Percentiles rank a stretch among this genome's conserved stretches.
phyloP scores from a whole-genome alignment of 1,140 invertebrate species.

The Drosophila ercepeae region DNA sequence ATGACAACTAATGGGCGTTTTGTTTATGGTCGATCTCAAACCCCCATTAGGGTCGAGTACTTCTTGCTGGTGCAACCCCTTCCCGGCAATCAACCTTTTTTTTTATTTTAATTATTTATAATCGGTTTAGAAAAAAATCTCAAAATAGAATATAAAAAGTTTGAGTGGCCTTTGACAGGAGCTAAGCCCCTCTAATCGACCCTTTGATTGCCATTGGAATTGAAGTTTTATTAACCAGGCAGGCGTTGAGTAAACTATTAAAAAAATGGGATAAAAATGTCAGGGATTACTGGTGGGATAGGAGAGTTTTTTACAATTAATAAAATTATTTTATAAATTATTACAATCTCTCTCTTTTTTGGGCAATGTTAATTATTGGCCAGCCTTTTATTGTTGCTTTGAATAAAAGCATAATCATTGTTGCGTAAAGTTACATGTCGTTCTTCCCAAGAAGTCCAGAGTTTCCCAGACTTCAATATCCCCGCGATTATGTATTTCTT shows the following conservation, averaged over 20 bases:
- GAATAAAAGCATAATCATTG: neutral
- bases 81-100: slow-evolving; percentile 19
- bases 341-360: neutral
- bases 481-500: neutral
- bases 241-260: neutral
- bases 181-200: slow-evolving; percentile 21
- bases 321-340: neutral
- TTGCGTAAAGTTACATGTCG: neutral
- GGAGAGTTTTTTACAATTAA: neutral
- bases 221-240: slow-evolving; percentile 2
- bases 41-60: slow-evolving; percentile 54
- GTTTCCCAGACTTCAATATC: neutral
- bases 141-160: slow-evolving; percentile 15
- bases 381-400: neutral
- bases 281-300: neutral
- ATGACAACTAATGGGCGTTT: slow-evolving; percentile 70
- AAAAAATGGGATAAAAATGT: neutral
- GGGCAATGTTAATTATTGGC: neutral
- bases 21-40: slow-evolving; percentile 64
- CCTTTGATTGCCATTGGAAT: slow-evolving; percentile 21
- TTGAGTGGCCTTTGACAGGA: slow-evolving; percentile 51
- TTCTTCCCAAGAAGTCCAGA: neutral
- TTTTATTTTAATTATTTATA: slow-evolving; percentile 73
- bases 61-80: slow-evolving; percentile 8
- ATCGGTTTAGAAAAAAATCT: slow-evolving; percentile 42